Conservation (phyloP, 2,888 invertebrate species). For the Campaea margaritaria region DNA sequence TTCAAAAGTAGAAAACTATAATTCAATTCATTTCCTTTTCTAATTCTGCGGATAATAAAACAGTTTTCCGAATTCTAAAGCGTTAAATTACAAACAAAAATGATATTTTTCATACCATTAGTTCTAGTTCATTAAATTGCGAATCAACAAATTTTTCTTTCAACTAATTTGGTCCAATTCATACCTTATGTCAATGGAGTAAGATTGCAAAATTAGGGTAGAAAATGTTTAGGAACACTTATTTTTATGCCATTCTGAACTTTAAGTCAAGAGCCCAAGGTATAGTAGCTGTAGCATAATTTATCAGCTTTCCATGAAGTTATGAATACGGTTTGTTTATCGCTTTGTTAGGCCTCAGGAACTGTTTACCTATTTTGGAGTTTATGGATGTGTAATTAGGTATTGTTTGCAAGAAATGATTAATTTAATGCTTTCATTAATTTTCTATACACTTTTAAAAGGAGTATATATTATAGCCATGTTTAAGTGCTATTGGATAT, state of each 20-base stretch:
- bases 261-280: background rate
- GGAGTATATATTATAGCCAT: too few relatives aligned
- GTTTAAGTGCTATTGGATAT: too few relatives aligned
- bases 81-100: too few relatives aligned
- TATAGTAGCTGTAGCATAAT: too few relatives aligned
- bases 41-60: too few relatives aligned
- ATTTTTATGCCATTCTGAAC: background rate
- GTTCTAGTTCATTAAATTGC: background rate
- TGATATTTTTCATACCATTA: background rate
- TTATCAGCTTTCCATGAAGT: background rate
- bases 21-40: background rate
- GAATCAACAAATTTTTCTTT: background rate
- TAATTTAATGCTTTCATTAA: too few relatives aligned
- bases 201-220: background rate
- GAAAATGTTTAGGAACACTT: too few relatives aligned
- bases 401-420: too few relatives aligned
- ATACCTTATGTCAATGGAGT: background rate
- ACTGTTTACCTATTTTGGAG: background rate
- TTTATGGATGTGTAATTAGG: too few relatives aligned
- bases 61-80: too few relatives aligned
- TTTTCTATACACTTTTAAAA: too few relatives aligned
- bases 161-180: background rate
- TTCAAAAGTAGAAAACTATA: too few relatives aligned
- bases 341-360: background rate
- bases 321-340: background rate